Percentiles rank a stretch among this genome's conserved stretches.
Conservation (phyloP, 2,888 invertebrate species). For the Glaucopsyche alexis region DNA sequence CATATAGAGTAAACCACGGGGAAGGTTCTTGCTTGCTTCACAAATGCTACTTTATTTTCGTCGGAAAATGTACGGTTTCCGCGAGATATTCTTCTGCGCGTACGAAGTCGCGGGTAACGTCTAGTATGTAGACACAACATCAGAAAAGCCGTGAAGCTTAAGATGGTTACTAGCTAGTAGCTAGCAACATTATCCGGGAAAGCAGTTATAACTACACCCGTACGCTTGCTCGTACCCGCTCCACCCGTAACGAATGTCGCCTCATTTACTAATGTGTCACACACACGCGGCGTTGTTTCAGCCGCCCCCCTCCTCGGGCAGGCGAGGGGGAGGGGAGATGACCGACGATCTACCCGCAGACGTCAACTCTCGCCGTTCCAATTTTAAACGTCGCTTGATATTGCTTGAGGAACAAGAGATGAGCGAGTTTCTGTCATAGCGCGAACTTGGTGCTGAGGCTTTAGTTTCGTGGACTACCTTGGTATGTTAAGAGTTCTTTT, state of each 20-base stretch:
- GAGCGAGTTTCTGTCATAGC: too few species aligned
- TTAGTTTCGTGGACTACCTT: background rate
- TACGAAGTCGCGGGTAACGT: too few species aligned
- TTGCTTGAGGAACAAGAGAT: background rate
- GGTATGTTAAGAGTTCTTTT: background rate
- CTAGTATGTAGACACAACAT: too few species aligned
- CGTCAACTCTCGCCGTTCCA: constrained; percentile 19
- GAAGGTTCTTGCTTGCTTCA: too few species aligned
- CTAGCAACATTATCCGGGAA: too few species aligned
- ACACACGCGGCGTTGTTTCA: constrained; percentile 78
- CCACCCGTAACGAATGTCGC: constrained; percentile 77
- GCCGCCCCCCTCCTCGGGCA: constrained; percentile 43
- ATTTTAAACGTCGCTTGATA: constrained; percentile 2
- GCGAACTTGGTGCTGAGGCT: background rate
- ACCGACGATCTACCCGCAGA: constrained; percentile 52
- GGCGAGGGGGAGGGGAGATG: constrained; percentile 51
- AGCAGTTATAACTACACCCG: background rate
- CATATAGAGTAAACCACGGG: too few species aligned
- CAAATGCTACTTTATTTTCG: too few species aligned
- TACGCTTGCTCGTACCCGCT: constrained; percentile 47
- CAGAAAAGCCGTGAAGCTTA: too few species aligned
- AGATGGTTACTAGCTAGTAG: too few species aligned
- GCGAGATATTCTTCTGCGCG: too few species aligned
- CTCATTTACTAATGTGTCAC: constrained; percentile 82
- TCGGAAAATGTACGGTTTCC: too few species aligned